Conservation (phyloP, 2,113 vertebrate species). For the Ctenodactylus gundi region DNA sequence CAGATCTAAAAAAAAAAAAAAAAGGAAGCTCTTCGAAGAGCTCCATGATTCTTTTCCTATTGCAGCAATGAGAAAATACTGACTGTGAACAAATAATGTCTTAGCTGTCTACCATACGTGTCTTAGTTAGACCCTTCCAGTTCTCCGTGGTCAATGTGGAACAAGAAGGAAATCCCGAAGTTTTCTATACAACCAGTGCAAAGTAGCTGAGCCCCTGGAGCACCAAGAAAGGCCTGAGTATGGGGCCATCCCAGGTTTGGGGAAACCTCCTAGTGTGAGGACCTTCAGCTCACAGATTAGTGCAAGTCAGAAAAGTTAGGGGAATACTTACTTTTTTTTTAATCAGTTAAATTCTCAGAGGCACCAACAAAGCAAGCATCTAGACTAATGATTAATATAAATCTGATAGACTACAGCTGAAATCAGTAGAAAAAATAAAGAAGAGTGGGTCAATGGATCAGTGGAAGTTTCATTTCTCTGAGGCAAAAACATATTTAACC, state of each 20-base stretch:
- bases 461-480: not conserved
- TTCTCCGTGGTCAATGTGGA: not conserved
- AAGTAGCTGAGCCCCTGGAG: not conserved
- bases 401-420: not conserved
- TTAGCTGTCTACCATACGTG: not conserved
- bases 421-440: not conserved
- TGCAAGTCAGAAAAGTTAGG: not conserved
- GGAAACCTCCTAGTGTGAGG: not conserved
- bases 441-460: not conserved
- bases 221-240: not conserved
- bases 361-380: not conserved
- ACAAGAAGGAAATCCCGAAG: not conserved
- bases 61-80: not conserved
- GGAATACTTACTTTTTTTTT: not conserved
- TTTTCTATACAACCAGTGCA: not conserved
- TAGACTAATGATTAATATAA: not conserved
- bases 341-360: slow-evolving; percentile 5
- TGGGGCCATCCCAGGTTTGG: not conserved
- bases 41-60: not conserved
- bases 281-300: not conserved
- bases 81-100: not conserved
- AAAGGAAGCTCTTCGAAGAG: not conserved
- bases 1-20: not conserved
- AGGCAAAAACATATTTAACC: not conserved
- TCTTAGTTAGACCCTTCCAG: not conserved